A percentile compares a stretch with the other conserved stretches of the same genome.
phyloP scores from a whole-genome alignment of 2,797 vertebrate species.

The Siniperca obscura region DNA sequence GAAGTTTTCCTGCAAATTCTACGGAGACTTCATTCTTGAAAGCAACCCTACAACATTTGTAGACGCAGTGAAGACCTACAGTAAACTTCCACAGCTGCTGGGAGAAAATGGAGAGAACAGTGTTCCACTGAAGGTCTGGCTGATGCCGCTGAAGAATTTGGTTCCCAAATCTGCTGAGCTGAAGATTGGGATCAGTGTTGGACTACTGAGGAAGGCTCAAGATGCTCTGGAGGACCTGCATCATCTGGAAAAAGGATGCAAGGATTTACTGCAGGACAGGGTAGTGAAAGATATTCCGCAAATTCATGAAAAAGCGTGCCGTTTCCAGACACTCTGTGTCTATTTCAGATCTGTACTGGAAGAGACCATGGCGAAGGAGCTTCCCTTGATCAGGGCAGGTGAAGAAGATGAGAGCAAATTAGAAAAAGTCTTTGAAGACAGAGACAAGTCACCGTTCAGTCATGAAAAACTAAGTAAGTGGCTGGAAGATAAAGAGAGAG shows the following conservation, averaged over 20 bases:
- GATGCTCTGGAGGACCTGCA: conserved; percentile 41
- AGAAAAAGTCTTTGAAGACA: conserved; percentile 30
- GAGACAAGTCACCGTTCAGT: conserved; percentile 50
- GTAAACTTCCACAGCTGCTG: conserved; percentile 54
- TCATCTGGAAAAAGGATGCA: conserved; percentile 33
- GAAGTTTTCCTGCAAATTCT: conserved; percentile 68
- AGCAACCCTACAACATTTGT: conserved; percentile 46
- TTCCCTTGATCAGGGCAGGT: conserved; percentile 54
- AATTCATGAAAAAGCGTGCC: background rate
- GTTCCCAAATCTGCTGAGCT: conserved; percentile 10
- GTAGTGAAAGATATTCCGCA: background rate
- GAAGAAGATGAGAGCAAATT: conserved; percentile 28
- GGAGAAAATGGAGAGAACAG: conserved; percentile 24
- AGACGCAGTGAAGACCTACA: conserved; percentile 56
- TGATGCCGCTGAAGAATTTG: conserved; percentile 67
- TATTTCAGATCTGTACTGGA: conserved; percentile 3
- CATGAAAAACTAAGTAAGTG: conserved; percentile 54
- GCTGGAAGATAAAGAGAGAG: conserved; percentile 48
- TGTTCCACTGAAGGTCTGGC: conserved; percentile 67
- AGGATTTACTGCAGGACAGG: background rate
- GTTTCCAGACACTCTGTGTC: conserved; percentile 37
- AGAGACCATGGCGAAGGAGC: background rate
- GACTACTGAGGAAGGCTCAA: conserved; percentile 34
- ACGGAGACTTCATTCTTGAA: conserved; percentile 62
- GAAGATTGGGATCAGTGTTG: conserved; percentile 42